Conservation (phyloP, 1,140 invertebrate genomes). For the Apis cerana region DNA sequence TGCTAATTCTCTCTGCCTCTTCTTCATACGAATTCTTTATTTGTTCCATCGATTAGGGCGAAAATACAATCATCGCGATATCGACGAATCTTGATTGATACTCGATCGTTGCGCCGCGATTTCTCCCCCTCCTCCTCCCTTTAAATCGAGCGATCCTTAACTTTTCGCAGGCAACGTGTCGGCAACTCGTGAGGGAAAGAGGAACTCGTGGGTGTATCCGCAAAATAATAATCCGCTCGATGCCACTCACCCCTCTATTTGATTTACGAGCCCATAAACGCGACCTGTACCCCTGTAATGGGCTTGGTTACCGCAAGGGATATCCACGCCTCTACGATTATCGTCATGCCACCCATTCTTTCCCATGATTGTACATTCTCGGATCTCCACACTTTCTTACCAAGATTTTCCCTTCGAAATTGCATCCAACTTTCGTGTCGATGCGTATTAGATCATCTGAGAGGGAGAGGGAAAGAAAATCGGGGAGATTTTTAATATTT, state of each 20-base stretch:
- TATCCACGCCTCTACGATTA: constrained; percentile 53
- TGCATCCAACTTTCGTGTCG: background rate
- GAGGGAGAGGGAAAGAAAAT: too few species aligned
- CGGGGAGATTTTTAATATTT: too few species aligned
- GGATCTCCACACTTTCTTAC: background rate
- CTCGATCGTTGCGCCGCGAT: too few species aligned
- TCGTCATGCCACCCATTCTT: constrained; percentile 39
- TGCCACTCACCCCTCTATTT: constrained; percentile 57
- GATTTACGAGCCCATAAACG: constrained; percentile 74
- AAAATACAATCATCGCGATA: too few species aligned
- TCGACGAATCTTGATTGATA: too few species aligned
- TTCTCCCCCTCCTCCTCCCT: background rate
- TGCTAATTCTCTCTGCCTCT: too few species aligned
- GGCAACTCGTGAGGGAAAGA: background rate
- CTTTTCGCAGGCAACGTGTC: background rate
- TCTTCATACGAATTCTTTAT: too few species aligned
- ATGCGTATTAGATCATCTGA: background rate
- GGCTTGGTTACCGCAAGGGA: constrained; percentile 50
- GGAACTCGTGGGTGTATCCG: constrained; percentile 51
- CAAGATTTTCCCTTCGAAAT: background rate
- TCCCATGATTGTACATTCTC: constrained; percentile 52
- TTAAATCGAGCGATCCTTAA: background rate
- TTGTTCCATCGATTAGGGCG: too few species aligned
- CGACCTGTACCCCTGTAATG: constrained; percentile 68
- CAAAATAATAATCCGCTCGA: constrained; percentile 74